A percentile compares a stretch with the other conserved stretches of the same genome.
Conservation (phyloP, 2,113 vertebrate species). For the Sardina pilchardus region DNA sequence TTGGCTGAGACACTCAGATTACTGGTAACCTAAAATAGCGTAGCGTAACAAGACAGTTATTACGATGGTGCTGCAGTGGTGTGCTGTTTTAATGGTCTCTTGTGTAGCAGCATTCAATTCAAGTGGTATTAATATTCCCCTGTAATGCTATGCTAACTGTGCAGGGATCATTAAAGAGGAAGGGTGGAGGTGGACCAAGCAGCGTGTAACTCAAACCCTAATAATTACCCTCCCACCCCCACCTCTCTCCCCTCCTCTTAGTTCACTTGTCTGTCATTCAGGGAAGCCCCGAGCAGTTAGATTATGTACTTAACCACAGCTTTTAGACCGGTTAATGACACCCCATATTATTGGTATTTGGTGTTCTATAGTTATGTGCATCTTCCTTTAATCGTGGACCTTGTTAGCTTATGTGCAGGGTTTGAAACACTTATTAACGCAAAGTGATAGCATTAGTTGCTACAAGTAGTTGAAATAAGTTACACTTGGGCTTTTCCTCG, state of each 20-base stretch:
- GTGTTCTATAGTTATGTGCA: background rate
- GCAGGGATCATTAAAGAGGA: background rate
- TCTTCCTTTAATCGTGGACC: background rate
- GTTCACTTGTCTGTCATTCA: conserved; percentile 11
- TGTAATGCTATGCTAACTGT: background rate
- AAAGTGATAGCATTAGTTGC: background rate
- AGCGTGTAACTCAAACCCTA: background rate
- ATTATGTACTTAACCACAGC: background rate
- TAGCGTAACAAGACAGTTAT: background rate
- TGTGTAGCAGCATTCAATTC: background rate
- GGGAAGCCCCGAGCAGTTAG: background rate
- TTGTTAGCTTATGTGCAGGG: background rate
- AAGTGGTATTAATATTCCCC: background rate
- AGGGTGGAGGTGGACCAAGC: background rate
- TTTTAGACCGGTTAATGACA: conserved; percentile 2
- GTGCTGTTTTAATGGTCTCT: background rate
- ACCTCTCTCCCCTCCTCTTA: background rate
- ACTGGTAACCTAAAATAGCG: conserved; percentile 10
- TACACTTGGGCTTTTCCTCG: background rate
- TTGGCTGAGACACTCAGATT: conserved; percentile 13
- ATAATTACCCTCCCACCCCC: background rate
- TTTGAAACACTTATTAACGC: background rate
- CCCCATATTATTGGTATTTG: background rate
- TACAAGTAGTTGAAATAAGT: background rate
- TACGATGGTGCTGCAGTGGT: background rate